Evolutionary conservation across 2,113 vertebrate genomes (phyloP).

Genomic region (Rissa tridactyla): DNA sequence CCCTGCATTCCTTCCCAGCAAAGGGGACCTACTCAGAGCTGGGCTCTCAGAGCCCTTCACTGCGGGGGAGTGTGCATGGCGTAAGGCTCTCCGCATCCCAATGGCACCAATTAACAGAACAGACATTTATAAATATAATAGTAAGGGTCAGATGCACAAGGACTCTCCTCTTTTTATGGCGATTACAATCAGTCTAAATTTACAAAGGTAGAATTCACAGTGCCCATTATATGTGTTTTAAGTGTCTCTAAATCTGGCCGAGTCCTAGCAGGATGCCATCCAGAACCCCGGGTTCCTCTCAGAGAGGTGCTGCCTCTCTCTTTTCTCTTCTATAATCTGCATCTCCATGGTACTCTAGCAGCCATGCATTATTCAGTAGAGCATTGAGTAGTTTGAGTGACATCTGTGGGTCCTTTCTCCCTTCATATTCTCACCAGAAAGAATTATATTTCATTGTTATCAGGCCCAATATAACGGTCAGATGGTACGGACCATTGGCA

Average conservation of each 20-base stretch:
- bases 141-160: background rate
- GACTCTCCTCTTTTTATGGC: background rate
- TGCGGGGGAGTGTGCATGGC: background rate
- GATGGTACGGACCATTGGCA: background rate
- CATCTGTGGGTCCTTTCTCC: background rate
- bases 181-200: conserved; percentile 20
- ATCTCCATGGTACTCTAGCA: background rate
- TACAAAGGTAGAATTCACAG: background rate
- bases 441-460: conserved; percentile 23
- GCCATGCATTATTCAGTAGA: conserved; percentile 24
- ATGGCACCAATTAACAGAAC: background rate
- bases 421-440: background rate
- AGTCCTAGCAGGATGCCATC: conserved; percentile 18
- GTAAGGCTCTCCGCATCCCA: background rate
- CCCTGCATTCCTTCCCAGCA: conserved; percentile 16
- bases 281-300: background rate
- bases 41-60: background rate
- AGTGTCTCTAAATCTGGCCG: background rate
- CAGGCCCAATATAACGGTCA: background rate
- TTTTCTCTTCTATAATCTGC: conserved; percentile 5
- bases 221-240: background rate
- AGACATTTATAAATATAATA: background rate
- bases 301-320: background rate
- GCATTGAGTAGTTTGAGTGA: background rate
- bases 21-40: background rate